Evolutionary conservation across 2,888 invertebrate genomes (phyloP).

Genomic region (Sialis fuliginosa): DNA sequence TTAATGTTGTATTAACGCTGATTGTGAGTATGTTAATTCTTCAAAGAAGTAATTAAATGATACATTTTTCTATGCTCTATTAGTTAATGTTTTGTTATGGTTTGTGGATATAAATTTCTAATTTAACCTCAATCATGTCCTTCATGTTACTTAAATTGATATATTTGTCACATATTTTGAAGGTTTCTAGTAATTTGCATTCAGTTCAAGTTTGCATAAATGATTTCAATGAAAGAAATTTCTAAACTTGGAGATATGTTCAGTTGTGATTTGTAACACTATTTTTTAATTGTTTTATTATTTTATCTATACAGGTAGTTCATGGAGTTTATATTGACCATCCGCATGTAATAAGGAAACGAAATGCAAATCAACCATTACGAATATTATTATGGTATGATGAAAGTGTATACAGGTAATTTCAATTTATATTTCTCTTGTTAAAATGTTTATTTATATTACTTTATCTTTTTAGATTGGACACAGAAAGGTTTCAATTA

Average conservation of each 20-base stretch:
- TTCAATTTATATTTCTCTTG: slow-evolving; percentile 7
- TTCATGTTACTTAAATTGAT: too few species aligned
- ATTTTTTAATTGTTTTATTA: not conserved
- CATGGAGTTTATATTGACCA: slow-evolving; percentile 70
- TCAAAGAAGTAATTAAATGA: too few species aligned
- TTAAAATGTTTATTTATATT: slow-evolving; percentile 1
- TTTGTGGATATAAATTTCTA: too few species aligned
- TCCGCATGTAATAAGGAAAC: slow-evolving; percentile 54
- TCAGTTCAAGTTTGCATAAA: not conserved
- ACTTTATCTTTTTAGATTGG: slow-evolving; percentile 46
- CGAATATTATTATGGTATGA: slow-evolving; percentile 76
- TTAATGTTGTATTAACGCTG: not conserved
- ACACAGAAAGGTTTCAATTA: slow-evolving; percentile 65
- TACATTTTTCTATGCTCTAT: too few species aligned
- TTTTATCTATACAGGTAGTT: slow-evolving; percentile 43
- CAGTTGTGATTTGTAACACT: not conserved
- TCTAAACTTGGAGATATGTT: not conserved
- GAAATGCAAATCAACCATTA: slow-evolving; percentile 66
- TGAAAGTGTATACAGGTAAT: slow-evolving; percentile 73
- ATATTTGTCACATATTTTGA: too few species aligned
- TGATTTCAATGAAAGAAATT: not conserved
- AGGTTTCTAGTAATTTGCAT: too few species aligned
- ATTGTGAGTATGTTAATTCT: too few species aligned
- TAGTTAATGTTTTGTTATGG: too few species aligned
- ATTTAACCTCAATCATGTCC: too few species aligned